Percentiles rank a stretch among this genome's conserved stretches.
phyloP scores from a whole-genome alignment of 2,113 vertebrate genomes.

The Brienomyrus longianalis region DNA sequence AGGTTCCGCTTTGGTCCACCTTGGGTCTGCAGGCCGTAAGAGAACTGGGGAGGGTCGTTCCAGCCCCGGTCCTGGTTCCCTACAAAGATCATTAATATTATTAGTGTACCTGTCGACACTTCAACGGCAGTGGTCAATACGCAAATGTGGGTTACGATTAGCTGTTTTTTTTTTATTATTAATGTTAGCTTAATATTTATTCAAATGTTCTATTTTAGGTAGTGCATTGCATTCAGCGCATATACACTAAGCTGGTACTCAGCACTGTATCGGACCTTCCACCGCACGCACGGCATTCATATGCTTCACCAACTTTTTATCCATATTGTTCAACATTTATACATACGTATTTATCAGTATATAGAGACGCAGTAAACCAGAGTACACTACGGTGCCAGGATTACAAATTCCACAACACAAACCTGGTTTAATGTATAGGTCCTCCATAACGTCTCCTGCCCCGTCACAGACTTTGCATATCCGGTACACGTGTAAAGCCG shows the following conservation, averaged over 20 bases:
- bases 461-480: conserved; percentile 23
- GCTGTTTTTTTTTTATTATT: background rate
- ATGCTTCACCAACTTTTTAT: background rate
- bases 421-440: conserved; percentile 55
- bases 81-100: conserved; percentile 34
- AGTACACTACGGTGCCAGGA: background rate
- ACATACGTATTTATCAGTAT: background rate
- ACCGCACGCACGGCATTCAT: background rate
- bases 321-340: background rate
- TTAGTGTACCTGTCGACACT: background rate
- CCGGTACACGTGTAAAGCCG: conserved; percentile 26
- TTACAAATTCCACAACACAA: background rate
- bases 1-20: conserved; percentile 53
- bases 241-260: background rate
- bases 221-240: too few relatives aligned
- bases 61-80: conserved; percentile 87
- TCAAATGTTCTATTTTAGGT: background rate
- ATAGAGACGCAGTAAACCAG: background rate
- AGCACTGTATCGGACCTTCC: background rate
- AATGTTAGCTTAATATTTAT: background rate
- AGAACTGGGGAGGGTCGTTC: conserved; percentile 93
- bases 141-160: background rate
- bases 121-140: background rate
- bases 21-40: conserved; percentile 72
- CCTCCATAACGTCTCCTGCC: conserved; percentile 36